Evolutionary conservation across 2,113 vertebrate genomes (phyloP), one percentile per base, ranked within the genome.

Genomic region (Austrofundulus limnaeus): DNA sequence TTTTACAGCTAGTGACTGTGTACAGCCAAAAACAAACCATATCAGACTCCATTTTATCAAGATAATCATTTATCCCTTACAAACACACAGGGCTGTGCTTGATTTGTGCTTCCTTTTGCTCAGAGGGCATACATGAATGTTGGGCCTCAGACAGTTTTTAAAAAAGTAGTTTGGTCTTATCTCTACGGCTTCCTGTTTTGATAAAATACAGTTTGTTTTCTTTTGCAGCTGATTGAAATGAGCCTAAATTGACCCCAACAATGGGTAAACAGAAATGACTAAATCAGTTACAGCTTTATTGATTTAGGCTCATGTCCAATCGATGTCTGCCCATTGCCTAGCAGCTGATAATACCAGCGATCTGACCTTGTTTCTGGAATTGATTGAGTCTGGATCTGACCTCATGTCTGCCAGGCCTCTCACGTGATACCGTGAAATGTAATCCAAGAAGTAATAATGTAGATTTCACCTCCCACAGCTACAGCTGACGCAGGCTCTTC

Each of bases 281-380:
- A 41, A 82, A 71, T 74, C 54, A 64, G 59, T 63, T 20, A 25
- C 34, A 31, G n/a, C 21, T 8, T 6, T 60, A 86, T 84, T 76
- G 82, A 82, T 84, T 70, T 9, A 19, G 41, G 54, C 56, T 21
- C 38, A 57, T 74, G 47, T 63, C 70, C n/a, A n/a, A n/a, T n/a
- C n/a, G n/a, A n/a, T n/a, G 63, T 61, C 9, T 34, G 24, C 53
- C 60, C 37, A 78, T 63, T 74, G 75, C 70, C 55, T 67, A 59
- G 53, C 64, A 49, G 50, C 59, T 70, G 63, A 52, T 67, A 52
- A 66, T 21, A 59, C 47, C 24, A 1, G 55, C 48, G 61, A 6
- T 58, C 61, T 71, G 72, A 70, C 59, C 58, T 77, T 84, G 81
- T 65, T 73, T 72, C 68, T 57, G 53, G 61, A 43, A 76, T 57